phyloP scores from a whole-genome alignment of 2,113 vertebrate genomes.

The Oncorhynchus kisutch region DNA sequence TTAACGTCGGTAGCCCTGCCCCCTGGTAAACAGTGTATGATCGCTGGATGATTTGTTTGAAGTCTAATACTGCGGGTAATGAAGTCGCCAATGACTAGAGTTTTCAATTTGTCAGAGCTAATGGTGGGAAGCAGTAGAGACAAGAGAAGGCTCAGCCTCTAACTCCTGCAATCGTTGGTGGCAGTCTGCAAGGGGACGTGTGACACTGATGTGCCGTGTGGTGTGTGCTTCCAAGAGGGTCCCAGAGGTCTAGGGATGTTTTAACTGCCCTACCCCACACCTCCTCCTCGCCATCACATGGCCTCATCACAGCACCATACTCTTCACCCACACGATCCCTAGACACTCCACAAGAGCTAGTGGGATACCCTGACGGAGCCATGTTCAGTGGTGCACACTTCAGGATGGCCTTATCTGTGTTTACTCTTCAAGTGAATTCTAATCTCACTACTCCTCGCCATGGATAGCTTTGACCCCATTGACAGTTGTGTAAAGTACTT shows the following conservation, averaged over 20 bases:
- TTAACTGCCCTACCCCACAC: not conserved
- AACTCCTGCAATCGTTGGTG: constrained; percentile 17
- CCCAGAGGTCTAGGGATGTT: not conserved
- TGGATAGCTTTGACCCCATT: constrained; percentile 23
- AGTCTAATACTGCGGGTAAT: too few species aligned
- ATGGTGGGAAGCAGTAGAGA: too few species aligned
- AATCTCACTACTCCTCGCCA: constrained; percentile 18
- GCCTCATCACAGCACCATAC: not conserved
- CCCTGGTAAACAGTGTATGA: too few species aligned
- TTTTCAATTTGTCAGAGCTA: too few species aligned
- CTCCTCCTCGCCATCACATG: constrained; percentile 7
- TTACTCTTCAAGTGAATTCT: constrained; percentile 20
- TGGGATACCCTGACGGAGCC: not conserved
- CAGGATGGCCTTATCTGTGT: constrained; percentile 13
- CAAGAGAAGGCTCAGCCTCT: too few species aligned
- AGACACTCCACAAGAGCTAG: not conserved
- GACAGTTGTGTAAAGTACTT: not conserved
- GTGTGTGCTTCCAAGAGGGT: constrained; percentile 13
- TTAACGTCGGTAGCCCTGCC: too few species aligned
- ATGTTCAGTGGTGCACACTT: constrained; percentile 12
- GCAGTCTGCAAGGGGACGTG: constrained; percentile 10
- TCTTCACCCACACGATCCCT: not conserved
- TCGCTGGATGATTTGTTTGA: too few species aligned
- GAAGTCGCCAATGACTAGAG: too few species aligned
- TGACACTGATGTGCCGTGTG: constrained; percentile 27